Conservation (phyloP, 2,888 invertebrate genomes). For the Palloptera scutellata region DNA sequence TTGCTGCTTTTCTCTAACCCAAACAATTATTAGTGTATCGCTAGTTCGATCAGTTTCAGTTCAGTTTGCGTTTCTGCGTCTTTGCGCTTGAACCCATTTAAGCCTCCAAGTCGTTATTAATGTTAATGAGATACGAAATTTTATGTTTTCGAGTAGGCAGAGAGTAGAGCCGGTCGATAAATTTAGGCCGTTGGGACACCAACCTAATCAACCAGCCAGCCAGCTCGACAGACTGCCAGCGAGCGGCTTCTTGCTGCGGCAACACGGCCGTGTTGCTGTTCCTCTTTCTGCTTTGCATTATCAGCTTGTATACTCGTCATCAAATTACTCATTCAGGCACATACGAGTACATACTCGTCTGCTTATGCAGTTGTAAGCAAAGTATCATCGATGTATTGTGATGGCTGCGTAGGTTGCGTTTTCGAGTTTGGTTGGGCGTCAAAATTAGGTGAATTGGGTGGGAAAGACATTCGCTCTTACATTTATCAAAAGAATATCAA, state of each 20-base stretch:
- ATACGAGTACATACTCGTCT: background rate
- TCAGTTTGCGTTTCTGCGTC: background rate
- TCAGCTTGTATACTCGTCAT: background rate
- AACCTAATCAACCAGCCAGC: too few relatives aligned
- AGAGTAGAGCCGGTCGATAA: too few relatives aligned
- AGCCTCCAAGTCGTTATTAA: slow-evolving; percentile 44
- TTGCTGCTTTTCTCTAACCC: background rate
- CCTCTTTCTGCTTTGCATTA: background rate
- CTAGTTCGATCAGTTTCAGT: background rate
- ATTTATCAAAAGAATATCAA: too few relatives aligned
- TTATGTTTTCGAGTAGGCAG: slow-evolving; percentile 8
- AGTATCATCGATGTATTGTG: slow-evolving; percentile 16
- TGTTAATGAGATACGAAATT: slow-evolving; percentile 53
- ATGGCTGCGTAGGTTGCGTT: slow-evolving; percentile 35
- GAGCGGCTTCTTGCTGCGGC: too few relatives aligned
- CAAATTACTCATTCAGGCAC: slow-evolving; percentile 7
- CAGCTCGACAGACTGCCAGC: too few relatives aligned
- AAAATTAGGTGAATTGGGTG: slow-evolving; percentile 27
- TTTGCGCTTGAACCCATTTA: slow-evolving; percentile 4
- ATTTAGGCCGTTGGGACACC: too few relatives aligned
- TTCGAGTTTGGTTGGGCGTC: slow-evolving; percentile 27
- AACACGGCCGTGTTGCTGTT: background rate
- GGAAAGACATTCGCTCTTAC: too few relatives aligned
- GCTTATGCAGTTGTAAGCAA: background rate
- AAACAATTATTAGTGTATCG: background rate